Percentiles rank a stretch among this genome's conserved stretches.
Evolutionary conservation across 2,113 vertebrate genomes (phyloP).

Genomic region (Eurystomus gularis): DNA sequence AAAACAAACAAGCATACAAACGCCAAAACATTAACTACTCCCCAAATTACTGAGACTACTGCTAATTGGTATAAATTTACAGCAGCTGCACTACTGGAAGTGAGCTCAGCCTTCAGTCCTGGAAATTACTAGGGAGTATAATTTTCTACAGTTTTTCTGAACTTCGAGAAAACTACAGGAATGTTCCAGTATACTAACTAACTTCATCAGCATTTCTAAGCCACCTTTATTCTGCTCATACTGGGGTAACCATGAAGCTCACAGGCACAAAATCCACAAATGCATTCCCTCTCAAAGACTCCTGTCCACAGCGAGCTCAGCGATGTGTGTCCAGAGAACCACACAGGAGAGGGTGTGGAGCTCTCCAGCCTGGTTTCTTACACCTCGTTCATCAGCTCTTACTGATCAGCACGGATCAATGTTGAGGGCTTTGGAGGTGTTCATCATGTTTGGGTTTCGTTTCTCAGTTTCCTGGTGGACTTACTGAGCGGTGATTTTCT

Average conservation of each 20-base stretch:
- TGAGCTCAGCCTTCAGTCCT: slow-evolving; percentile 35
- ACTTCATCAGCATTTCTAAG: slow-evolving; percentile 50
- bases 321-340: neutral
- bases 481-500: neutral
- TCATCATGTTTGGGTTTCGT: fast-evolving
- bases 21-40: slow-evolving; percentile 21
- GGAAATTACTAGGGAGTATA: slow-evolving; percentile 15
- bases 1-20: slow-evolving; percentile 36
- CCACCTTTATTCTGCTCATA: slow-evolving; percentile 20
- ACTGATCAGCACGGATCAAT: neutral
- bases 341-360: neutral
- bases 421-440: neutral
- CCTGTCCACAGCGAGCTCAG: neutral
- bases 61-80: slow-evolving; percentile 56
- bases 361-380: neutral
- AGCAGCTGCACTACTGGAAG: slow-evolving; percentile 56
- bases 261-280: slow-evolving; percentile 15
- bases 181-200: slow-evolving; percentile 21
- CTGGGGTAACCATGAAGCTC: neutral
- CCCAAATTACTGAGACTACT: slow-evolving; percentile 35
- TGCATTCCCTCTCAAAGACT: neutral
- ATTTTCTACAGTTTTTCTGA: slow-evolving; percentile 29
- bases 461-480: neutral
- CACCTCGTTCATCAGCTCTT: slow-evolving; percentile 1
- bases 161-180: slow-evolving; percentile 13